Percentiles rank a stretch among this genome's conserved stretches.
Evolutionary conservation across 1,140 invertebrate species (phyloP).

Genomic region (Magallana ariakensis): DNA sequence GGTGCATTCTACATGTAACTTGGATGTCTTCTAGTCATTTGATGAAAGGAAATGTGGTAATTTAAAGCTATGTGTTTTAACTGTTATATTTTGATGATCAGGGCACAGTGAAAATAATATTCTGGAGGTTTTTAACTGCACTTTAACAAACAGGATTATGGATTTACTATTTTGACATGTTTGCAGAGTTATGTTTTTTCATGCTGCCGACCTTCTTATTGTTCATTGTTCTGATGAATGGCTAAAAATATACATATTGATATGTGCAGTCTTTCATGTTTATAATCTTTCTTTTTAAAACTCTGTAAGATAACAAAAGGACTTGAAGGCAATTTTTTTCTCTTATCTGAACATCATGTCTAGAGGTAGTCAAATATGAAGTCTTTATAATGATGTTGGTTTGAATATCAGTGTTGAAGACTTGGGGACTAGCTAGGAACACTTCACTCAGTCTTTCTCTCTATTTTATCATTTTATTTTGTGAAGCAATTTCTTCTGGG

Average conservation of each 20-base stretch:
- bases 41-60: too few relatives aligned
- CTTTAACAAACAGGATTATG: too few relatives aligned
- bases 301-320: neutral
- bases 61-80: too few relatives aligned
- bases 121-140: too few relatives aligned
- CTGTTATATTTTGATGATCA: too few relatives aligned
- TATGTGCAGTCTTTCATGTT: conserved; percentile 14
- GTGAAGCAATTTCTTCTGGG: neutral
- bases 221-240: neutral
- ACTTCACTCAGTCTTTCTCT: neutral
- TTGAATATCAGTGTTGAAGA: conserved; percentile 6
- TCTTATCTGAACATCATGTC: neutral
- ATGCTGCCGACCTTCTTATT: neutral
- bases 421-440: neutral
- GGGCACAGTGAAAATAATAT: too few relatives aligned
- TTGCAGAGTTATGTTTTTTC: neutral
- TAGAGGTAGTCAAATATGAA: conserved; percentile 25
- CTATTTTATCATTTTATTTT: neutral
- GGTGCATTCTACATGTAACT: too few relatives aligned
- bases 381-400: neutral
- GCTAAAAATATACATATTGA: conserved; percentile 36
- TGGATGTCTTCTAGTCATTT: too few relatives aligned
- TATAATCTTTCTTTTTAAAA: neutral
- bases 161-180: neutral
- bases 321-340: neutral